Conservation (phyloP, 2,113 vertebrate species). For the Scytalopus superciliaris region DNA sequence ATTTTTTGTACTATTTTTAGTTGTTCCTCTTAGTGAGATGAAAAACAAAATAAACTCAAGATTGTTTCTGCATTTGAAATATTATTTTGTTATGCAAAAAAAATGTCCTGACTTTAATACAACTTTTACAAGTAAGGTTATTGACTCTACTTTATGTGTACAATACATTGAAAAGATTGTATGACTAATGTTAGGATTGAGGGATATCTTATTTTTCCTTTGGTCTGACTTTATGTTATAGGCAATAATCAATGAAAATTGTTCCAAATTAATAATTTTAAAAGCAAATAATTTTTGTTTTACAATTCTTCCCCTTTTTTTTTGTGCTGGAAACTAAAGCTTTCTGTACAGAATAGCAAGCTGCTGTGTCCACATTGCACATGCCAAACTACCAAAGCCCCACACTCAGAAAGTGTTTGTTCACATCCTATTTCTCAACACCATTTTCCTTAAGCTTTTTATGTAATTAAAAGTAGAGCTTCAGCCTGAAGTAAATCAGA, state of each 20-base stretch:
- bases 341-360: neutral
- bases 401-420: neutral
- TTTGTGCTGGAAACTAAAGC: neutral
- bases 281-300: neutral
- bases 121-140: neutral
- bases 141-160: neutral
- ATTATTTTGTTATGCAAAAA: neutral
- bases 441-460: neutral
- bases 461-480: neutral
- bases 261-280: neutral
- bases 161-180: neutral
- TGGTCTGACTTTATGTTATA: neutral
- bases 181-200: neutral
- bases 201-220: neutral
- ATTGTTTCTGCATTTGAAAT: neutral
- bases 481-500: neutral
- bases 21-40: neutral
- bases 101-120: neutral
- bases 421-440: neutral
- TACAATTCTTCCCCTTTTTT: neutral
- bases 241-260: neutral
- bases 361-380: fast-evolving
- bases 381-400: neutral
- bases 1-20: neutral
- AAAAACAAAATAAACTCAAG: neutral